Evolutionary conservation across 2,888 invertebrate genomes (phyloP).

Genomic region (Clivina fossor): DNA sequence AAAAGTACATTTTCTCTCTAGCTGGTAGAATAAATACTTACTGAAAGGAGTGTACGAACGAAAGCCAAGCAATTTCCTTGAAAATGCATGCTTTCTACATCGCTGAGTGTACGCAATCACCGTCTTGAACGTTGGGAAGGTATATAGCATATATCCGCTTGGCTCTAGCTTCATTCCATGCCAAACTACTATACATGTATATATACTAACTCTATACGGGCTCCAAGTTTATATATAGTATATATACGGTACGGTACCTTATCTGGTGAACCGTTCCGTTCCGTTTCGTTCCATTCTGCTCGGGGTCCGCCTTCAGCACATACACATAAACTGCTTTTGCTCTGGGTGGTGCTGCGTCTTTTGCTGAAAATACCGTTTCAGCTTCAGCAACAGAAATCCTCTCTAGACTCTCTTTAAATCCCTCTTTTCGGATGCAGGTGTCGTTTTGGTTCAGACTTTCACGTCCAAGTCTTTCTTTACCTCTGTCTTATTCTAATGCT

Average conservation of each 20-base stretch:
- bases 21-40: too few species aligned
- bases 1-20: too few species aligned
- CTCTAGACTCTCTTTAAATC: slow-evolving; percentile 44
- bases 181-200: not conserved
- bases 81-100: too few species aligned
- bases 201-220: not conserved
- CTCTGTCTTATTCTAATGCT: slow-evolving; percentile 4
- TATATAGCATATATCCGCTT: slow-evolving; percentile 2
- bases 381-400: slow-evolving; percentile 27
- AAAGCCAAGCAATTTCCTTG: too few species aligned
- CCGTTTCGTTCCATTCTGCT: too few species aligned
- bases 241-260: slow-evolving; percentile 9
- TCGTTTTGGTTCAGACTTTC: slow-evolving; percentile 5
- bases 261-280: too few species aligned
- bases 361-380: slow-evolving; percentile 29
- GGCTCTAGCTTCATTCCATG: not conserved
- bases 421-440: slow-evolving; percentile 50
- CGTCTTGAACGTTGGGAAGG: not conserved
- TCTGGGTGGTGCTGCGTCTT: too few species aligned
- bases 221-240: not conserved
- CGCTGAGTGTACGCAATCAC: slow-evolving; percentile 6
- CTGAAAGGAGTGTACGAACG: too few species aligned
- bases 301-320: not conserved
- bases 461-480: slow-evolving; percentile 3
- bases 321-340: slow-evolving; percentile 28